Base-by-base conservation (phyloP, 2,888 invertebrate species). In the Colostygia pectinataria region DNA sequence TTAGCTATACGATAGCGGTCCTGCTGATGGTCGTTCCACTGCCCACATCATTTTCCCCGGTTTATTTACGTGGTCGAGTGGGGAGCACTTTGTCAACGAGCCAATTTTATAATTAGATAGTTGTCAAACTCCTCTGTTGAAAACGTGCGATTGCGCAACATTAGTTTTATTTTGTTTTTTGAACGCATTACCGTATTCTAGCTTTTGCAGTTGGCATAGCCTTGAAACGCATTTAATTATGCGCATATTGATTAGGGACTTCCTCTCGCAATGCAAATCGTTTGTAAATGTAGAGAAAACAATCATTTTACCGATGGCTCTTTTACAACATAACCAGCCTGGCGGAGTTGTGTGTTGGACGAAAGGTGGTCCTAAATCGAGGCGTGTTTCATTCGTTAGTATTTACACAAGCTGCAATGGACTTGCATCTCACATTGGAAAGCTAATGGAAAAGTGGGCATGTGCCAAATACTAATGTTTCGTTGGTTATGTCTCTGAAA, bases 21-120 rank as follows among this genome's bases (percentile, higher is more conserved):
- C 49, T 45, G 53, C 53, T 61, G 62, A 61, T 59, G 62, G 63
- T 60, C 48, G 62, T 72, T 59, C 56, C 67, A 55, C 66, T 67
- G 61, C 69, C 74, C 74, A 77, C 77, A 65, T 64, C 60, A 66
- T 74, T 66, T 65, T 62, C 62, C 58, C 61, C 59, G 59, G 61
- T 71, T 71, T 77, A 77, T 78, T 80, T 75, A 70, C 71, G 77
- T 67, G 54, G 53, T 53, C 63, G 65, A 70, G 69, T 69, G 68
- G 69, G 66, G 74, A 70, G 67, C 58, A 57, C 38, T 65, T 78
- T 85, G 85, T 80, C 80, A 79, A 65, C 48, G 59, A 51, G 84
- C 85, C 85, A 84, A 46, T 71, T 68, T 74, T 84, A 85, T 77
- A 78, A 82, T 80, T 84, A 85, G 81, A 72, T 65, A 71, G 70